These are phyloP conservation scores for Telmatochromis sp. DNA, from an alignment of 2,113 vertebrate genomes.

Conservation along the genomic window DNA sequence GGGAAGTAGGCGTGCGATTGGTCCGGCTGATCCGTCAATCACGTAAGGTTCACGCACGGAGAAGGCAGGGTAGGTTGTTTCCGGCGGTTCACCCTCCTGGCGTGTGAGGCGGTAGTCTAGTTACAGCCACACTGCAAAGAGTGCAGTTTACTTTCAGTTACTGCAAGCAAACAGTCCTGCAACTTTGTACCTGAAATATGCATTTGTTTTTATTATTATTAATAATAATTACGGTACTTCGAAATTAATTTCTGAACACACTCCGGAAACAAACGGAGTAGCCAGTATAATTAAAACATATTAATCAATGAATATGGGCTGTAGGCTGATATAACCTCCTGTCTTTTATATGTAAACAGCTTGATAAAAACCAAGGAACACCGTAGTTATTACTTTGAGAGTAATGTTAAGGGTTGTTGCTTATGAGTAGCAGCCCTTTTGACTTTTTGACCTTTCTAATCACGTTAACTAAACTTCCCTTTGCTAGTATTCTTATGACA, in stretches of 20 bases:
- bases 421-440: background rate
- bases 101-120: constrained; percentile 29
- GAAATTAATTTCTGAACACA: background rate
- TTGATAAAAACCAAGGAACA: background rate
- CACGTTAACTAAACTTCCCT: background rate
- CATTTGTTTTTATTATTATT: rapidly evolving
- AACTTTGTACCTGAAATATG: background rate
- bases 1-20: constrained; percentile 43
- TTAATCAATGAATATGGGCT: background rate
- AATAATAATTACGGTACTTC: background rate
- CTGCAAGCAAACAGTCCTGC: background rate
- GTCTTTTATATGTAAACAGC: background rate
- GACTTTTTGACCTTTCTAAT: background rate
- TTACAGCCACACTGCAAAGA: background rate
- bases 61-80: constrained; percentile 13
- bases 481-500: background rate
- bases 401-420: background rate
- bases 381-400: background rate
- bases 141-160: background rate
- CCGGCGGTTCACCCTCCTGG: constrained; percentile 5
- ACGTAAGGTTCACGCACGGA: background rate
- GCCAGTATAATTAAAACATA: background rate
- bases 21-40: constrained; percentile 1
- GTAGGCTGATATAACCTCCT: background rate
- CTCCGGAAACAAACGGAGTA: background rate